Evolutionary conservation across 2,113 vertebrate species (phyloP).

Genomic region (Oncorhynchus gorbuscha): DNA sequence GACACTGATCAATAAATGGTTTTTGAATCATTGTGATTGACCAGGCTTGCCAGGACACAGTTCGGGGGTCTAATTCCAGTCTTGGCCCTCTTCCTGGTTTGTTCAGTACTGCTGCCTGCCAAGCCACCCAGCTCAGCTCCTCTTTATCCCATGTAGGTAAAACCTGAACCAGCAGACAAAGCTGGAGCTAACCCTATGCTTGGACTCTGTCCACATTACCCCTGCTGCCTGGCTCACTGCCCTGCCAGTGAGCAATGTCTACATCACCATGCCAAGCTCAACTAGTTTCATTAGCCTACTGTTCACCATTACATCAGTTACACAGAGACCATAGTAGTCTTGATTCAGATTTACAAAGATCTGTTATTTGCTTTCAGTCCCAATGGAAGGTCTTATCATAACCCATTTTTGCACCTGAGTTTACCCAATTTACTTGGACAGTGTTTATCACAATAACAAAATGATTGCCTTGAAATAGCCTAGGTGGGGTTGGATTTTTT

Average conservation of each 20-base stretch:
- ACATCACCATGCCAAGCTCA: background rate
- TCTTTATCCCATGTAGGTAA: conserved; percentile 1
- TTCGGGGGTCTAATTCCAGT: background rate
- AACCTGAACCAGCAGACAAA: conserved; percentile 8
- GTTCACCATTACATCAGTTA: background rate
- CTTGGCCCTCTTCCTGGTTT: background rate
- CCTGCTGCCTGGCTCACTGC: conserved; percentile 6
- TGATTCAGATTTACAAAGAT: too few relatives aligned
- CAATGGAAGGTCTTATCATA: too few relatives aligned
- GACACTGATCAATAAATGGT: too few relatives aligned
- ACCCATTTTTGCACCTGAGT: too few relatives aligned
- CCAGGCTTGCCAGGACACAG: background rate
- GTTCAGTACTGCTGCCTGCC: background rate
- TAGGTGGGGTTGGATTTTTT: too few relatives aligned
- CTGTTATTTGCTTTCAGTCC: too few relatives aligned
- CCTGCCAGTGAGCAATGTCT: background rate
- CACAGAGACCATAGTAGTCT: too few relatives aligned
- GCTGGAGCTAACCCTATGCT: background rate
- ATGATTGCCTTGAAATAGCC: too few relatives aligned
- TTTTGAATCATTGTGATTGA: background rate
- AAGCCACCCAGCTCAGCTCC: background rate
- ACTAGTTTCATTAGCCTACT: background rate
- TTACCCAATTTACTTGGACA: too few relatives aligned
- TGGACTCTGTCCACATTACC: conserved; percentile 12
- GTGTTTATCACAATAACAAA: too few relatives aligned